These are phyloP conservation scores for Parazoanthus atlanticus DNA, from an alignment of 92 coral and sea anemone genomes.

Conservation along the genomic window DNA sequence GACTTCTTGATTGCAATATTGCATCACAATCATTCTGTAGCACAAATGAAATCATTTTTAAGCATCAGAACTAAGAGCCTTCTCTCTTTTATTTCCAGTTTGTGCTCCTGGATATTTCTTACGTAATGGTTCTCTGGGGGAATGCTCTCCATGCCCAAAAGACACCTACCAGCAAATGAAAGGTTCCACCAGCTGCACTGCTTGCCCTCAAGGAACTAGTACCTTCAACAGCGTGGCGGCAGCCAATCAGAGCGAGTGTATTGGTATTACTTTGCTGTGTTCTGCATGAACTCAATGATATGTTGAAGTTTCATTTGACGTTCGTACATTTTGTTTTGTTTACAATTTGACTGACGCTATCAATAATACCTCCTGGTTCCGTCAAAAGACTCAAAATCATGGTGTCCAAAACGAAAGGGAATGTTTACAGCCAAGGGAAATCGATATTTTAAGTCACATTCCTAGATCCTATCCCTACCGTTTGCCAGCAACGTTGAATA, in stretches of 20 bases:
- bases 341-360: too few relatives aligned
- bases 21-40: too few relatives aligned
- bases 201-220: neutral
- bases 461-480: too few relatives aligned
- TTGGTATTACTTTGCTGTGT: conserved; percentile 14
- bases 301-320: neutral
- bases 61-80: neutral
- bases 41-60: neutral
- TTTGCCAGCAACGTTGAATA: too few relatives aligned
- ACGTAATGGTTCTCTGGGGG: neutral
- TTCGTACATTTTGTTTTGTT: neutral
- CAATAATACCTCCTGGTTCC: too few relatives aligned
- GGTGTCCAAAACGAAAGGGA: too few relatives aligned
- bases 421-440: too few relatives aligned
- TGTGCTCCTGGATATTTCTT: conserved; percentile 5
- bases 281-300: neutral
- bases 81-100: neutral
- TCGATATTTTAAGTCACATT: too few relatives aligned
- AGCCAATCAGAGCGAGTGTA: conserved; percentile 22
- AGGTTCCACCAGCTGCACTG: neutral
- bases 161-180: neutral
- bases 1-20: neutral
- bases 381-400: too few relatives aligned
- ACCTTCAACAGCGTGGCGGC: conserved; percentile 10
- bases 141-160: conserved; percentile 1